Conservation (phyloP, 2,888 invertebrate genomes). For the Meteorus cinctellus region DNA sequence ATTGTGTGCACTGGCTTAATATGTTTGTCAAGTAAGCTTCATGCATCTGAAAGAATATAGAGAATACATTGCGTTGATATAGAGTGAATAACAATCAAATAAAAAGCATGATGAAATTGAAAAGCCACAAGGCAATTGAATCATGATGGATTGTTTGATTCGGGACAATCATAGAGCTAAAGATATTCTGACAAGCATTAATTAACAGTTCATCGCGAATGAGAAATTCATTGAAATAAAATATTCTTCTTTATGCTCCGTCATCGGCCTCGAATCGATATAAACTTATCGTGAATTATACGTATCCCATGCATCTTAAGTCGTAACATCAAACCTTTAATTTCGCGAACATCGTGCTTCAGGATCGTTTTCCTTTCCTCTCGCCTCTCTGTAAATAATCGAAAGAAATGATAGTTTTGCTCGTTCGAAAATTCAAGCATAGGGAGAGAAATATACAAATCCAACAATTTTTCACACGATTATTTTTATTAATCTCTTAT, state of each 20-base stretch:
- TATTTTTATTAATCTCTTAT: constrained; percentile 31
- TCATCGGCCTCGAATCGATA: constrained; percentile 45
- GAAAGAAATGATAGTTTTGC: constrained; percentile 48
- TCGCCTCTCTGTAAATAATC: constrained; percentile 67
- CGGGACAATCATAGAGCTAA: constrained; percentile 8
- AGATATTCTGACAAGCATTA: not conserved
- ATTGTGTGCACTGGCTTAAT: constrained; percentile 65
- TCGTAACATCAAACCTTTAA: constrained; percentile 69
- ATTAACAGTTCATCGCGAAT: constrained; percentile 26
- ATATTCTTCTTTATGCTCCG: constrained; percentile 25
- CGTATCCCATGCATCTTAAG: constrained; percentile 61
- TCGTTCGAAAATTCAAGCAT: constrained; percentile 41
- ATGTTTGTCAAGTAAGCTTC: constrained; percentile 68
- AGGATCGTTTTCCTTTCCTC: constrained; percentile 66
- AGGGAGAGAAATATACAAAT: constrained; percentile 43
- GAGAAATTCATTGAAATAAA: not conserved
- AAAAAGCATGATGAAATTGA: constrained; percentile 22
- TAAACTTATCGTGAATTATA: constrained; percentile 46
- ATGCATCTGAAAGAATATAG: constrained; percentile 72
- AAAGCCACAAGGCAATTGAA: constrained; percentile 25
- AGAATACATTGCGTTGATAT: constrained; percentile 59
- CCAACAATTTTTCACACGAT: constrained; percentile 32
- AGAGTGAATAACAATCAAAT: constrained; percentile 21
- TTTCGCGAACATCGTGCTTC: constrained; percentile 71
- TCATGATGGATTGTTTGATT: constrained; percentile 43